Percentiles rank a stretch among this genome's conserved stretches.
These are phyloP conservation scores for Agrotis ipsilon DNA, from an alignment of 2,888 invertebrate genomes.

Conservation along the genomic window DNA sequence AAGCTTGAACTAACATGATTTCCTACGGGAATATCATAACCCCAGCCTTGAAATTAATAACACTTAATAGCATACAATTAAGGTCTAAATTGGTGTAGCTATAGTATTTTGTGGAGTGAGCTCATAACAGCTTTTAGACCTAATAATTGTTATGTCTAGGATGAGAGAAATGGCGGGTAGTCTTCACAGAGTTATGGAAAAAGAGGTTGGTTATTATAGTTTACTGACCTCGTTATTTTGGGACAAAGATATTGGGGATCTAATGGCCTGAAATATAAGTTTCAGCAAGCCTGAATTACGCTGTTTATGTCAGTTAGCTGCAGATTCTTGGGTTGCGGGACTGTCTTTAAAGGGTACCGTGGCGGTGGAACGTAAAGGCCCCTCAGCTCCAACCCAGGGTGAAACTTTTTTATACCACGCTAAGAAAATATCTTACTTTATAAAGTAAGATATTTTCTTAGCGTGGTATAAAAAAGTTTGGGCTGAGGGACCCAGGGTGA, in stretches of 20 bases:
- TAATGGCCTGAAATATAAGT: neutral
- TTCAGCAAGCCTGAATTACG: neutral
- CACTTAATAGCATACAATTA: slow-evolving; percentile 66
- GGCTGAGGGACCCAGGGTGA: no score
- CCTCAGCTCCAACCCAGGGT: no score
- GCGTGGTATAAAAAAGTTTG: no score
- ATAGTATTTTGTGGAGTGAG: slow-evolving; percentile 36
- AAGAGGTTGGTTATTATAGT: neutral
- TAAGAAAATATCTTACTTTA: no score
- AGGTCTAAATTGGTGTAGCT: slow-evolving; percentile 63
- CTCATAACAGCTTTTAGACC: slow-evolving; percentile 42
- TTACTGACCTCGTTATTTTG: neutral
- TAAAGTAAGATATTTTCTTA: no score
- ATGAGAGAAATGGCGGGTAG: slow-evolving; percentile 12
- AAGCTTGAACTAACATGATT: slow-evolving; percentile 51
- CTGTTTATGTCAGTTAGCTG: neutral
- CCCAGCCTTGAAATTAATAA: slow-evolving; percentile 54
- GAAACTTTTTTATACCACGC: no score
- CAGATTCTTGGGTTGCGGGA: no score
- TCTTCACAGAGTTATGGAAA: slow-evolving; percentile 27
- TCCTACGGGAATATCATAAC: slow-evolving; percentile 61
- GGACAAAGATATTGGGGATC: neutral
- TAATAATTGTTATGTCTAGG: slow-evolving; percentile 28
- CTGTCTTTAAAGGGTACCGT: no score
- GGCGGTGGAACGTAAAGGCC: no score